phyloP scores from a whole-genome alignment of 1,140 invertebrate genomes.

The Leptopilina boulardi region DNA sequence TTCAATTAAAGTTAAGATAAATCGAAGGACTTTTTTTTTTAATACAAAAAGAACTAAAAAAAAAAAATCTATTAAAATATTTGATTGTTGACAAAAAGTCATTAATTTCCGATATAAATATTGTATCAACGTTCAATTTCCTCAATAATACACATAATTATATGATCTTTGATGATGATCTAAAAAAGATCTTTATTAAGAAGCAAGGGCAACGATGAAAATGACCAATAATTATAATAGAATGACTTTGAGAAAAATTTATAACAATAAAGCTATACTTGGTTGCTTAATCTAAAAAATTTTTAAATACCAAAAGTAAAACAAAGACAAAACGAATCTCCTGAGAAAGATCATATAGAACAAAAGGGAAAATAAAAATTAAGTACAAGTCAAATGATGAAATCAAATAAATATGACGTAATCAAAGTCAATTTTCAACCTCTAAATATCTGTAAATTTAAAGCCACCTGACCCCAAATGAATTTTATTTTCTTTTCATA shows the following conservation, averaged over 20 bases:
- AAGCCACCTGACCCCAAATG: background rate
- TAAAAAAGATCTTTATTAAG: background rate
- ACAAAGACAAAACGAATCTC: too few relatives aligned
- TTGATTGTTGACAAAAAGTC: background rate
- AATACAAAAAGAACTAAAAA: too few relatives aligned
- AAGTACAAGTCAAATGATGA: background rate
- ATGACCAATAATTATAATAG: background rate
- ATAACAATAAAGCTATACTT: background rate
- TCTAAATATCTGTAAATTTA: background rate
- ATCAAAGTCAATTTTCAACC: slow-evolving; percentile 17
- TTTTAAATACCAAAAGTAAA: too few relatives aligned
- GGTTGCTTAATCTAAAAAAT: too few relatives aligned
- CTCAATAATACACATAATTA: background rate
- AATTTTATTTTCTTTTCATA: background rate
- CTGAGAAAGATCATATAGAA: background rate
- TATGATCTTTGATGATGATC: too few relatives aligned
- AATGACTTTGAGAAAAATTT: background rate
- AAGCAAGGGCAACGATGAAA: background rate
- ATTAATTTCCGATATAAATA: background rate
- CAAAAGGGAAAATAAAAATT: background rate
- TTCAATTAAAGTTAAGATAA: too few relatives aligned
- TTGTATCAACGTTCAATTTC: slow-evolving; percentile 1
- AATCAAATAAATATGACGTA: slow-evolving; percentile 11
- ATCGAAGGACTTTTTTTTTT: too few relatives aligned
- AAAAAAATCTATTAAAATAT: too few relatives aligned